These are phyloP conservation scores for Drosophila borealis DNA, from an alignment of 2,888 invertebrate species.

Conservation along the genomic window DNA sequence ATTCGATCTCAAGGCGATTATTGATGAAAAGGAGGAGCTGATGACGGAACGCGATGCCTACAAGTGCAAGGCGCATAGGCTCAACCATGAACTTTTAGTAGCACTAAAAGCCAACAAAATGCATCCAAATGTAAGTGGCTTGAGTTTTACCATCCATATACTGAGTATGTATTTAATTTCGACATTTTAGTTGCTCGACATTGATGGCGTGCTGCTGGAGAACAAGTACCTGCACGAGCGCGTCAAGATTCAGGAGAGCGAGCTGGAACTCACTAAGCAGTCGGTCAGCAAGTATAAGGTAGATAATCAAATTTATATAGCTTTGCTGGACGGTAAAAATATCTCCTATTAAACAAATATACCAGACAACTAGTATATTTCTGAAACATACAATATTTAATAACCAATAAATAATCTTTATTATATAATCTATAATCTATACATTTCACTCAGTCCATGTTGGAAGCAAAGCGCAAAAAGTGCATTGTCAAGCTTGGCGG, in stretches of 20 bases:
- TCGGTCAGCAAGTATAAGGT: conserved; percentile 92
- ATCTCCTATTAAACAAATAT: too few relatives aligned
- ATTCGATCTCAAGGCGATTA: conserved; percentile 90
- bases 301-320: conserved; percentile 29
- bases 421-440: neutral
- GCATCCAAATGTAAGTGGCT: conserved; percentile 77
- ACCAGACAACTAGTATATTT: too few relatives aligned
- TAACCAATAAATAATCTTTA: neutral
- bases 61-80: conserved; percentile 92
- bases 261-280: conserved; percentile 90
- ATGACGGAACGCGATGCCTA: conserved; percentile 93
- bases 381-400: too few relatives aligned
- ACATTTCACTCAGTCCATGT: conserved; percentile 86
- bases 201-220: conserved; percentile 92
- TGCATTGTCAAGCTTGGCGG: conserved; percentile 89
- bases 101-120: conserved; percentile 86
- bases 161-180: too few relatives aligned
- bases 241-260: conserved; percentile 91
- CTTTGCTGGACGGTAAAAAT: too few relatives aligned
- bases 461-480: conserved; percentile 90
- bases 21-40: conserved; percentile 94
- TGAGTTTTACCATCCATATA: too few relatives aligned
- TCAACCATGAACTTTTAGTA: conserved; percentile 92
- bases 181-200: conserved; percentile 87
- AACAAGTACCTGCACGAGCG: conserved; percentile 94